Evolutionary conservation across 2,797 vertebrate genomes (phyloP).

Genomic region (Eutrigla gurnardus): DNA sequence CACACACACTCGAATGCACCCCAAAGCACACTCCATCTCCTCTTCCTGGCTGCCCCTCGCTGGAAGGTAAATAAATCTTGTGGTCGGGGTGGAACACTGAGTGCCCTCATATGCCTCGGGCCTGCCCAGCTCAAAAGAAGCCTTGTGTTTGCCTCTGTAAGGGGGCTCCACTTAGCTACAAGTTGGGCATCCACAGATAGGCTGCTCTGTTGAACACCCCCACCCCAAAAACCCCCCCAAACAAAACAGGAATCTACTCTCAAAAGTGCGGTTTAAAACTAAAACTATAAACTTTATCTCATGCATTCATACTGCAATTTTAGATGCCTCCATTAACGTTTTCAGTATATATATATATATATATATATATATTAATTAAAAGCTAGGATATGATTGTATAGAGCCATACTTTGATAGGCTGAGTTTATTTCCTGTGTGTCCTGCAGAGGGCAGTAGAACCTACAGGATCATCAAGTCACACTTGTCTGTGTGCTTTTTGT

Average conservation of each 20-base stretch:
- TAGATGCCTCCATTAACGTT: neutral
- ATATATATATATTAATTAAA: neutral
- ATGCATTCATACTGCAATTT: neutral
- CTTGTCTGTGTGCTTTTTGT: neutral
- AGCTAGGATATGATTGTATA: neutral
- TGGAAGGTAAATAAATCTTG: conserved; percentile 79
- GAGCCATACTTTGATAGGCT: neutral
- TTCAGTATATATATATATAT: neutral
- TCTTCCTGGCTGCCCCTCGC: conserved; percentile 55
- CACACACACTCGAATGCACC: conserved; percentile 21
- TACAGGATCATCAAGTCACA: conserved; percentile 33
- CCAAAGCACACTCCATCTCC: conserved; percentile 54
- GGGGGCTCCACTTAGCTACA: conserved; percentile 48
- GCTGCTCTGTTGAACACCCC: conserved; percentile 31
- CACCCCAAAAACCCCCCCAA: conserved; percentile 10
- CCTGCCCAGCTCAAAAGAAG: conserved; percentile 65
- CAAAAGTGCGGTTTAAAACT: conserved; percentile 9
- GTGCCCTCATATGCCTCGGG: conserved; percentile 71
- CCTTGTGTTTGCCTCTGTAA: conserved; percentile 66
- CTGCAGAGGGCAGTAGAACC: conserved; percentile 77
- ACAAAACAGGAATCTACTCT: neutral
- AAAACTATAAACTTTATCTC: neutral
- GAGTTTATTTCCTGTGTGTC: conserved; percentile 18
- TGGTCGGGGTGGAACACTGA: conserved; percentile 74
- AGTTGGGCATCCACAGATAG: conserved; percentile 11